Evolutionary conservation across 2,797 vertebrate genomes (phyloP).

Genomic region (Lycodopsis pacificus): DNA sequence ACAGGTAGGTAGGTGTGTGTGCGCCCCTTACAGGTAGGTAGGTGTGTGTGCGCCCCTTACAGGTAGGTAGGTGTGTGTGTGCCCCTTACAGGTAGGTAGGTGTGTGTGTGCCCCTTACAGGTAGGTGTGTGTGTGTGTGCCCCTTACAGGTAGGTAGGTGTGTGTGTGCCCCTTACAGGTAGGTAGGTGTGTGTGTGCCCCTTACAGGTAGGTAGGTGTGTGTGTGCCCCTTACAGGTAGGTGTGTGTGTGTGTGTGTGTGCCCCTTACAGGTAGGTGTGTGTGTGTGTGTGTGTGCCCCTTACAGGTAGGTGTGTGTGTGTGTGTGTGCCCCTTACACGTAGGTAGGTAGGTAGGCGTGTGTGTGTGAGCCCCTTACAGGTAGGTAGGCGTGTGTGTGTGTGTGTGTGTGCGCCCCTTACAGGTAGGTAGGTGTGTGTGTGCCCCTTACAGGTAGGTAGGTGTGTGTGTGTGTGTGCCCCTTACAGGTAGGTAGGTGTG

Average conservation of each 20-base stretch:
- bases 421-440: too few species aligned
- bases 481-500: too few species aligned
- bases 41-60: neutral
- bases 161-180: neutral
- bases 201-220: too few species aligned
- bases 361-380: neutral
- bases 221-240: too few species aligned
- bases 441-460: too few species aligned
- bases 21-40: too few species aligned
- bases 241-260: too few species aligned
- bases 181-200: neutral
- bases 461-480: neutral
- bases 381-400: neutral
- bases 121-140: too few species aligned
- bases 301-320: too few species aligned
- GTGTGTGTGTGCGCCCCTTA: neutral
- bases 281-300: neutral
- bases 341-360: neutral
- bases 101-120: neutral
- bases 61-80: neutral
- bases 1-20: neutral
- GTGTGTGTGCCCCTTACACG: too few species aligned
- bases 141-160: too few species aligned
- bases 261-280: constrained; percentile 6
- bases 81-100: too few species aligned